Evolutionary conservation across 2,888 invertebrate genomes (phyloP).

Genomic region (Pristionchus mayeri): DNA sequence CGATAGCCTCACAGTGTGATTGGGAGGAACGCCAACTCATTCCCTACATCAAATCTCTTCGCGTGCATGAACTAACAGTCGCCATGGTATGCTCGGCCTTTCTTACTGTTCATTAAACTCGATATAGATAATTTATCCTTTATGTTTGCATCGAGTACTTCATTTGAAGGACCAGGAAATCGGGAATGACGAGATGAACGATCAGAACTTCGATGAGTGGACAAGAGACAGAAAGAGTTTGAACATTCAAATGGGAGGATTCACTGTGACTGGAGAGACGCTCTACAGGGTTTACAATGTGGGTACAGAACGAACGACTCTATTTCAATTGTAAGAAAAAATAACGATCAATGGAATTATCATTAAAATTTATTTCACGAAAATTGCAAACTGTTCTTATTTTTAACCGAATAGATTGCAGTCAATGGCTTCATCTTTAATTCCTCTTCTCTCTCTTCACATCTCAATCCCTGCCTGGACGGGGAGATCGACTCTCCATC

Average conservation of each 20-base stretch:
- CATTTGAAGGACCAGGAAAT: not conserved
- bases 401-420: no score
- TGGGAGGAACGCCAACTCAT: not conserved
- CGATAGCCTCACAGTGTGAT: not conserved
- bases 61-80: not conserved
- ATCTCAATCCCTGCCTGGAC: not conserved
- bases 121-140: no score
- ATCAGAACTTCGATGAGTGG: not conserved
- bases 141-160: not conserved
- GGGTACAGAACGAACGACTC: no score
- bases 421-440: no score
- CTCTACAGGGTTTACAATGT: not conserved
- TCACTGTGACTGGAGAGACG: not conserved
- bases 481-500: not conserved
- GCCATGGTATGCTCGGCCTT: not conserved
- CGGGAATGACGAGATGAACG: not conserved
- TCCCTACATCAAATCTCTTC: not conserved
- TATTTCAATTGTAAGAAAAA: no score
- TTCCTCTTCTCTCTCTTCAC: not conserved
- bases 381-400: no score
- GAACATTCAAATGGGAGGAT: slow-evolving; percentile 2
- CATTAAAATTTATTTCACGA: no score
- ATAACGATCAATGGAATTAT: no score
- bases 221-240: not conserved
- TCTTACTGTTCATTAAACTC: no score